Evolutionary conservation across 2,888 invertebrate species (phyloP).

Genomic region (Hipparchia semele): DNA sequence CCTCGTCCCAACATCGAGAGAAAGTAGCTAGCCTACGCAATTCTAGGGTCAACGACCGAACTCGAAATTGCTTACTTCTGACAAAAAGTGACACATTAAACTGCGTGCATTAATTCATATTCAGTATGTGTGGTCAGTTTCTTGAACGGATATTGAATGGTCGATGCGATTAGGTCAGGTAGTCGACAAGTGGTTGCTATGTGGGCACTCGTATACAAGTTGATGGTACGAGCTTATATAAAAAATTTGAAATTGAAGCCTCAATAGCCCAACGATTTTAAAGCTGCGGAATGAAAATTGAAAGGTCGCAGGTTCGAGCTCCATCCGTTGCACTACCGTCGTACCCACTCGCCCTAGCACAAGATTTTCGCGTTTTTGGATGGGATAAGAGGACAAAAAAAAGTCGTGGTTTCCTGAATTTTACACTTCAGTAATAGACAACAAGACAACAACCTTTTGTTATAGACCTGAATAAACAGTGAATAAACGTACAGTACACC

Average conservation of each 20-base stretch:
- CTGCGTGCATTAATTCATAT: constrained; percentile 73
- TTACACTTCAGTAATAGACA: not conserved
- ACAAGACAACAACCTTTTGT: not conserved
- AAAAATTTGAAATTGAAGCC: not conserved
- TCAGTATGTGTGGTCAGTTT: constrained; percentile 78
- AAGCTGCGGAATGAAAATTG: too few relatives aligned
- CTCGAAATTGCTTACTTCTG: constrained; percentile 80
- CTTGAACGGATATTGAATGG: constrained; percentile 70
- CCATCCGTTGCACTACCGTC: not conserved
- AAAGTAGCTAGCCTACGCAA: constrained; percentile 83
- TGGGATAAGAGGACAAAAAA: too few relatives aligned
- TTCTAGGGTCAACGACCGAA: constrained; percentile 80
- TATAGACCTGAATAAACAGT: not conserved
- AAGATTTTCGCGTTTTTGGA: too few relatives aligned
- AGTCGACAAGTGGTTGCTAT: constrained; percentile 43
- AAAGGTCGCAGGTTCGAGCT: too few relatives aligned
- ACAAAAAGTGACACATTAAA: constrained; percentile 80
- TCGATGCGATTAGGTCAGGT: constrained; percentile 66
- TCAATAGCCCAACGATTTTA: too few relatives aligned
- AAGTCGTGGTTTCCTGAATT: not conserved
- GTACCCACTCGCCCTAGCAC: too few relatives aligned
- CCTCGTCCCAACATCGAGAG: constrained; percentile 70
- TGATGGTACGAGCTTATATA: constrained; percentile 1
- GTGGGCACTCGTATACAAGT: constrained; percentile 16
- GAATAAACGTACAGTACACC: too few relatives aligned